Percentiles rank a stretch among this genome's conserved stretches.
These are phyloP conservation scores for Caretta caretta DNA, from an alignment of 2,113 vertebrate species.

Conservation along the genomic window DNA sequence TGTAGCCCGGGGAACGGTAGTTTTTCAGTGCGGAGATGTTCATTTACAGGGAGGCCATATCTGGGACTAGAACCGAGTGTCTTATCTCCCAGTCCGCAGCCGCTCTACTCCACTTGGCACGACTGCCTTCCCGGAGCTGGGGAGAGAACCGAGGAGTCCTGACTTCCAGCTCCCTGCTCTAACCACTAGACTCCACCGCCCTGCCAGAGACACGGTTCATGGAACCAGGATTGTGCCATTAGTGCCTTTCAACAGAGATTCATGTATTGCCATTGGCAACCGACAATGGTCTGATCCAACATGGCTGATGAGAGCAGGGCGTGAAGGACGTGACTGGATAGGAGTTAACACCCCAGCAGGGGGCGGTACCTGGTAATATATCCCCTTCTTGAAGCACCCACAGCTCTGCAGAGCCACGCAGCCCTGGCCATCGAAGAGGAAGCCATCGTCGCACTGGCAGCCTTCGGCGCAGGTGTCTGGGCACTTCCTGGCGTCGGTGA, in stretches of 20 bases:
- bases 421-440: conserved; percentile 68
- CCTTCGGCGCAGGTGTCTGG: conserved; percentile 79
- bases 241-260: no score
- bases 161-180: background rate
- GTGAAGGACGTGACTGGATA: no score
- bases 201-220: background rate
- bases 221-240: no score
- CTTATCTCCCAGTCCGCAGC: background rate
- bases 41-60: background rate
- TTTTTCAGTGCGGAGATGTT: background rate
- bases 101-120: background rate
- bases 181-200: background rate
- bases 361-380: conserved; percentile 56
- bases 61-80: background rate
- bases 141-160: no score
- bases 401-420: conserved; percentile 80
- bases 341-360: no score
- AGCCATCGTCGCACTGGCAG: conserved; percentile 81
- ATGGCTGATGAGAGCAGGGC: background rate
- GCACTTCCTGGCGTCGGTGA: conserved; percentile 71
- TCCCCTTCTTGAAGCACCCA: conserved; percentile 81
- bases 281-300: no score
- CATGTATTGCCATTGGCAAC: no score
- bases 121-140: background rate
- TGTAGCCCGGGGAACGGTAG: background rate